Evolutionary conservation across 2,888 invertebrate genomes (phyloP), one percentile per base, ranked within the genome.

Genomic region (Heliconius hortense): DNA sequence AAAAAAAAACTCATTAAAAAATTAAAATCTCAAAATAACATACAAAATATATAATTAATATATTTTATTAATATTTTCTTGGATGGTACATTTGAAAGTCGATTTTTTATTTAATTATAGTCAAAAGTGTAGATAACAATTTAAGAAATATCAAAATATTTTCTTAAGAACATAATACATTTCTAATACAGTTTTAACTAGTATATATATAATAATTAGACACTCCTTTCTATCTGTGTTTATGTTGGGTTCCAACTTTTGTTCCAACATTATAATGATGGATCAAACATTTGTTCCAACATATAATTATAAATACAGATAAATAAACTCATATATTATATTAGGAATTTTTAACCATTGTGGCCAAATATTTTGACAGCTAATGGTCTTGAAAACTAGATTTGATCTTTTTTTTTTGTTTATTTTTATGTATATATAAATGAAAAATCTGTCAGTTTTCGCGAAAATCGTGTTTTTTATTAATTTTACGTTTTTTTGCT

Each of bases 261-360:
- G 39, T 26, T 15, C 26, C 26, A 60, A 60, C 60, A 60, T 24
- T 60, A 60, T 13, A 26, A 26, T 60, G 60, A 26, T 60, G 26
- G 26, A 24, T 15, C 62, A 63, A 8, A 21, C 18, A 28, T 63
- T 31, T 8, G 18, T 60, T n/a, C 43, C n/a, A 66, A 43, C n/a
- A 43, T 66, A n/a, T 48, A 18, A 18, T 2, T 43, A 43, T 39
- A 39, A 35, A 66, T 66, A 66, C 39, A 66, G 66, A 56, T 31
- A 68, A 31, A 56, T n/a, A 53, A 31, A 56, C 56, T 69, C 69
- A 69, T 69, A 69, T 69, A 31, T 35, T 31, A 69, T 69, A 56
- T 31, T n/a, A 56, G 56, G 21, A 31, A 31, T 4, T 28, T 68
- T 11, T 35, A 53, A 56, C 21, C 1, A 24, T 4, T 56, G 69